Percentiles rank a stretch among this genome's conserved stretches.
Evolutionary conservation across 2,888 invertebrate genomes (phyloP).

Genomic region (Patella ulyssiponensis): DNA sequence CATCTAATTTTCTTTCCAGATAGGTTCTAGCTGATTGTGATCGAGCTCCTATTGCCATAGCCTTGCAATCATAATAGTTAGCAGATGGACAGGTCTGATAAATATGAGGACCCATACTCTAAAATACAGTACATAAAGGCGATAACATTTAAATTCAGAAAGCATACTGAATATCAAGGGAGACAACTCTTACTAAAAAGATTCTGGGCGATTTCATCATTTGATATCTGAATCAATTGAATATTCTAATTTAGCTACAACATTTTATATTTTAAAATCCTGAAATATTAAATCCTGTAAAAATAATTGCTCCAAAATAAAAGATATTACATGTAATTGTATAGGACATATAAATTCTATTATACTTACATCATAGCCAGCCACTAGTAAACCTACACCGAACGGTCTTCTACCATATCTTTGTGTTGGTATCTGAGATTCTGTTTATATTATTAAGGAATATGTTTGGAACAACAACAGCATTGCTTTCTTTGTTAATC

Average conservation of each 20-base stretch:
- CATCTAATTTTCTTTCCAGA: slow-evolving; percentile 89
- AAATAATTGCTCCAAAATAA: too few relatives aligned
- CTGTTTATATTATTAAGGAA: slow-evolving; percentile 37
- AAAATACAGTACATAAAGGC: slow-evolving; percentile 26
- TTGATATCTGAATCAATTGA: too few relatives aligned
- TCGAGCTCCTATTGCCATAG: slow-evolving; percentile 98
- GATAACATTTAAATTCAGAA: too few relatives aligned
- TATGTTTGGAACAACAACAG: too few relatives aligned
- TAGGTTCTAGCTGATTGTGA: slow-evolving; percentile 98
- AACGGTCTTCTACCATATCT: slow-evolving; percentile 97
- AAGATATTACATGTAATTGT: neutral
- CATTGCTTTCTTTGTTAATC: neutral
- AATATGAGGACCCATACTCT: slow-evolving; percentile 87
- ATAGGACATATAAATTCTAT: neutral
- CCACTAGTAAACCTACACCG: slow-evolving; percentile 97
- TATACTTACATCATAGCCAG: slow-evolving; percentile 92
- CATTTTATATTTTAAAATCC: too few relatives aligned
- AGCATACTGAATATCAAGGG: too few relatives aligned
- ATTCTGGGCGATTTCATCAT: too few relatives aligned
- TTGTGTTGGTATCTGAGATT: slow-evolving; percentile 97
- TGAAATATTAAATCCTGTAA: too few relatives aligned
- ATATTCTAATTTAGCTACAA: too few relatives aligned
- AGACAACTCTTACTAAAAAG: too few relatives aligned
- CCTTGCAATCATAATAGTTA: slow-evolving; percentile 96
- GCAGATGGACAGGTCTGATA: slow-evolving; percentile 97